Percentiles rank a stretch among this genome's conserved stretches.
These are phyloP conservation scores for Drosophila pectinifera DNA, from an alignment of 1,140 invertebrate species.

Conservation along the genomic window DNA sequence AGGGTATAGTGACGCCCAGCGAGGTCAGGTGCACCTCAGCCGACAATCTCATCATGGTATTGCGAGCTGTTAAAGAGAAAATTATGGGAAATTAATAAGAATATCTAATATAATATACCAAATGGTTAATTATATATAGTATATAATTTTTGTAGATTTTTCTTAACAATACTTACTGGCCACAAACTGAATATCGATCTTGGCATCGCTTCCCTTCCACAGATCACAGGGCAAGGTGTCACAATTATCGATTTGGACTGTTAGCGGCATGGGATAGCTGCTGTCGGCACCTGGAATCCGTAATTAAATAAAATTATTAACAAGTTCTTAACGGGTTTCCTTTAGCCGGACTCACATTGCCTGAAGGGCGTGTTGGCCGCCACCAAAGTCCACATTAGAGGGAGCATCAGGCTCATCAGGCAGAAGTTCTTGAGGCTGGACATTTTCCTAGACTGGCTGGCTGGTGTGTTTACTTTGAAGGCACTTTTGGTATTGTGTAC, in stretches of 20 bases:
- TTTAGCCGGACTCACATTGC: constrained; percentile 51
- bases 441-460: constrained; percentile 47
- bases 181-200: constrained; percentile 76
- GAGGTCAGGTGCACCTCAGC: constrained; percentile 66
- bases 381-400: constrained; percentile 31
- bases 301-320: not conserved
- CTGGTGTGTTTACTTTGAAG: constrained; percentile 16
- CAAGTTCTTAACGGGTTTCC: not conserved
- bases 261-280: constrained; percentile 50
- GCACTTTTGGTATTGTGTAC: constrained; percentile 19
- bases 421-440: constrained; percentile 18
- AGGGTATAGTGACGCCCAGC: constrained; percentile 69
- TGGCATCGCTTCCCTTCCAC: constrained; percentile 53
- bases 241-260: constrained; percentile 71
- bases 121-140: not conserved
- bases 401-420: constrained; percentile 39
- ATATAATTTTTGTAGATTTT: not conserved
- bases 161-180: constrained; percentile 59
- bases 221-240: constrained; percentile 63
- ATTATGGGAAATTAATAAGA: not conserved
- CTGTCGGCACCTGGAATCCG: constrained; percentile 34
- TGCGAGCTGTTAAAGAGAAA: constrained; percentile 36
- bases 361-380: constrained; percentile 50
- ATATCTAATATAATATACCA: not conserved
- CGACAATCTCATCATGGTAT: constrained; percentile 48